A percentile compares a stretch with the other conserved stretches of the same genome.
Evolutionary conservation across 2,113 vertebrate genomes (phyloP).

Genomic region (Anarhynchus alexandrinus): DNA sequence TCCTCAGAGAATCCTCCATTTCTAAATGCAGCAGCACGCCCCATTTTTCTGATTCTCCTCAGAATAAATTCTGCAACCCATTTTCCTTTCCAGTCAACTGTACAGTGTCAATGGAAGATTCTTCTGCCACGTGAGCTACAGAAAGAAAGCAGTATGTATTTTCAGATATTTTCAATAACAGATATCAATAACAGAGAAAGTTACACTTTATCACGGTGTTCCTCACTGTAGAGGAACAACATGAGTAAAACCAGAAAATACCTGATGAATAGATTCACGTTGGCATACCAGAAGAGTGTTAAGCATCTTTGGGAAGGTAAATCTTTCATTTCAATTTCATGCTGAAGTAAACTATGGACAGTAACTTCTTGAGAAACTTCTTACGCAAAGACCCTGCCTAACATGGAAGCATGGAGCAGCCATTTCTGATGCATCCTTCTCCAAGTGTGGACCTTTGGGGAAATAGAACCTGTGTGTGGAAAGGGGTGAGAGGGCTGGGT

Average conservation of each 20-base stretch:
- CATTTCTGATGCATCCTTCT: not conserved
- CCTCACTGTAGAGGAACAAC: not conserved
- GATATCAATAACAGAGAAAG: not conserved
- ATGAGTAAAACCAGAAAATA: not conserved
- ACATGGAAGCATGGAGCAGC: not conserved
- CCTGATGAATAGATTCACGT: not conserved
- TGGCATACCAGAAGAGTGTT: not conserved
- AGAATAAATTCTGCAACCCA: not conserved
- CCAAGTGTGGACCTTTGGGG: fast-evolving
- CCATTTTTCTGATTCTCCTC: not conserved
- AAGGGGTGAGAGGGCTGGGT: not conserved
- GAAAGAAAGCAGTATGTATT: not conserved
- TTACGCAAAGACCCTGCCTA: not conserved
- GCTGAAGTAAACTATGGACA: not conserved
- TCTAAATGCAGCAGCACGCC: not conserved
- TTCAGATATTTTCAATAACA: not conserved
- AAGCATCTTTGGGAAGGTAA: not conserved
- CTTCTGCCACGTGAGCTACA: not conserved
- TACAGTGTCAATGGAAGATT: not conserved
- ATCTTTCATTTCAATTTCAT: not conserved
- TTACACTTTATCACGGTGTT: not conserved
- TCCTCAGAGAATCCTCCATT: not conserved
- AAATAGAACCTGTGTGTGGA: too few relatives aligned
- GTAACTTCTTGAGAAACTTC: not conserved
- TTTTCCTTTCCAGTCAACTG: not conserved